These are phyloP conservation scores for Okapia johnstoni DNA, from an alignment of 2,113 vertebrate genomes.

Conservation along the genomic window DNA sequence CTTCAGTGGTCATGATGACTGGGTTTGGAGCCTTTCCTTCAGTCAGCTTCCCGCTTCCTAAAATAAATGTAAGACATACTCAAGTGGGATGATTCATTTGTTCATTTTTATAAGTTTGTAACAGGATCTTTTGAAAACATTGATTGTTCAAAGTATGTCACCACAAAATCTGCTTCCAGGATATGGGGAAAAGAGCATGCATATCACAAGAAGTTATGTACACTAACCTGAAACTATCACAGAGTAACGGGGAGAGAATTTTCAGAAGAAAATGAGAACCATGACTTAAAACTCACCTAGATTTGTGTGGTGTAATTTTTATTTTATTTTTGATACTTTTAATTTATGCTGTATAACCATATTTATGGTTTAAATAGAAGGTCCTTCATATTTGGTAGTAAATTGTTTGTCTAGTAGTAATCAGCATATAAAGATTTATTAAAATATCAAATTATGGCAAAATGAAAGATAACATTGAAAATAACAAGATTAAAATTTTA, in stretches of 20 bases:
- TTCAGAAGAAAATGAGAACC: not conserved
- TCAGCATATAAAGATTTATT: not conserved
- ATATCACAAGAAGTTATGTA: not conserved
- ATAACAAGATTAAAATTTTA: not conserved
- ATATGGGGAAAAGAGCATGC: not conserved
- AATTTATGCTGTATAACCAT: not conserved
- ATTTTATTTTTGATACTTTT: not conserved
- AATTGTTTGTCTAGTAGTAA: not conserved
- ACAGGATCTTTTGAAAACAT: not conserved
- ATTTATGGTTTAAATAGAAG: not conserved
- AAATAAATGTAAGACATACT: not conserved
- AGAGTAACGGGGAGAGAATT: not conserved
- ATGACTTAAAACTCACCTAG: not conserved
- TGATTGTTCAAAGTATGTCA: not conserved
- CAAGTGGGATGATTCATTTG: not conserved
- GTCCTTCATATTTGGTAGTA: not conserved
- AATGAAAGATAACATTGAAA: not conserved
- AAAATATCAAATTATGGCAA: not conserved
- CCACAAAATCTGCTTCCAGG: not conserved
- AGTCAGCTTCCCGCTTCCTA: not conserved
- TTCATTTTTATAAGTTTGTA: conserved; percentile 29
- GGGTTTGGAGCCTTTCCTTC: not conserved
- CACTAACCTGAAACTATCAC: not conserved
- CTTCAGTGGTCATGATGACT: not conserved
- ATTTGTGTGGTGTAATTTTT: not conserved